Evolutionary conservation across 2,888 invertebrate genomes (phyloP), one percentile per base, ranked within the genome.

Genomic region (Phragmatobia fuliginosa): DNA sequence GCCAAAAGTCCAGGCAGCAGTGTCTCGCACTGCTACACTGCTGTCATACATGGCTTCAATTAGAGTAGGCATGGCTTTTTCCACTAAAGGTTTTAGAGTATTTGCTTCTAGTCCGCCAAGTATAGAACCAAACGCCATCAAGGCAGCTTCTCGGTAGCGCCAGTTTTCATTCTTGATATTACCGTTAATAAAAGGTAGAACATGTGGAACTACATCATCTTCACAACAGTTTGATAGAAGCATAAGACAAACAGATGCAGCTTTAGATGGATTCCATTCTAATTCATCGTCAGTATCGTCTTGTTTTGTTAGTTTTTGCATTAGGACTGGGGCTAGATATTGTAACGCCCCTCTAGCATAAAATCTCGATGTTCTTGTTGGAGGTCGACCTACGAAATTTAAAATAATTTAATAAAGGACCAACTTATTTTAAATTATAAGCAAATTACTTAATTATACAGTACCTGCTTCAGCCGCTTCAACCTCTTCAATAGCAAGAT

Each of bases 241-340:
- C 99, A 99, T 99, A 36, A 99, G 96, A 90, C 99, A 99, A 6
- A 99, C 99, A 49, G 99, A 99, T 5, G 99, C 99, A 1, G 99
- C 99, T 95, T 99, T 99, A 81, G 99, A 98, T 0, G 99, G 99
- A 92, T 99, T 99, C 99, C 99, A 99, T 85, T 99, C 99, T 87
- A 99, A 98, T 90, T 99, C 99, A 92, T 99, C 99, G 88, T 99
- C 99, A 83, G 97, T 96, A 90, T 99, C 99, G 88, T 99, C 98
- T 95, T 99, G 99, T 91, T 99, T 99, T 11, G 99, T 99, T 41
- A 99, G 95, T 87, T 98, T 98, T 85, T 98, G 97, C 94, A 99
- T 97, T 18, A 99, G 96, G 62, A 99, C 98, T 21, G 99, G 99
- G 45, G 99, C 98, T 68, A 99, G 96, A 90, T 97, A 99, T 88